A percentile compares a stretch with the other conserved stretches of the same genome.
phyloP scores from a whole-genome alignment of 2,113 vertebrate species.

The Sus scrofa region DNA sequence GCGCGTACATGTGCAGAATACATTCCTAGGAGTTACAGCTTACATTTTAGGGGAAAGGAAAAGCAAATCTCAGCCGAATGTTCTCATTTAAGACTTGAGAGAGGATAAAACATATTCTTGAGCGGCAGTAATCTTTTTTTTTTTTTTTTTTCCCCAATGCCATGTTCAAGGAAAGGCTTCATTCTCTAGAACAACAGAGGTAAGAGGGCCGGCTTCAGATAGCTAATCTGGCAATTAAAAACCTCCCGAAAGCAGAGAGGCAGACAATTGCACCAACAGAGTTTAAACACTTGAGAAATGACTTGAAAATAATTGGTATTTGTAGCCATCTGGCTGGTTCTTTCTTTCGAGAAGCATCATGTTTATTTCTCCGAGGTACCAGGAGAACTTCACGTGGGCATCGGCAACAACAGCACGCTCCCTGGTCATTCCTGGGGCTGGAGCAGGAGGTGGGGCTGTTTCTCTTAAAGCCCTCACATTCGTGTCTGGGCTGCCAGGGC shows the following conservation, averaged over 20 bases:
- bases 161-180: not conserved
- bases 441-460: not conserved
- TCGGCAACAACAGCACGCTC: rapidly evolving
- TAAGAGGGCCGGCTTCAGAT: not conserved
- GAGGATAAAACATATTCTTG: not conserved
- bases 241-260: not conserved
- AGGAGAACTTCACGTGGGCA: not conserved
- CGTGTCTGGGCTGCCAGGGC: not conserved
- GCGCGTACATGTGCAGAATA: rapidly evolving
- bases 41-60: not conserved
- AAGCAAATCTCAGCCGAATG: not conserved
- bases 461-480: not conserved
- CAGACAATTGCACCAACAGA: not conserved
- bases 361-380: not conserved
- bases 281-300: not conserved
- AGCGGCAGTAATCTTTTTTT: not conserved
- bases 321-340: not conserved
- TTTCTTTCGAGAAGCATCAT: not conserved
- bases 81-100: not conserved
- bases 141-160: not conserved
- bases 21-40: not conserved
- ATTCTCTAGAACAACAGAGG: not conserved
- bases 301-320: not conserved
- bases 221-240: not conserved
- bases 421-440: not conserved